Conservation (phyloP, 2,888 invertebrate genomes). For the Cinara cedri region DNA sequence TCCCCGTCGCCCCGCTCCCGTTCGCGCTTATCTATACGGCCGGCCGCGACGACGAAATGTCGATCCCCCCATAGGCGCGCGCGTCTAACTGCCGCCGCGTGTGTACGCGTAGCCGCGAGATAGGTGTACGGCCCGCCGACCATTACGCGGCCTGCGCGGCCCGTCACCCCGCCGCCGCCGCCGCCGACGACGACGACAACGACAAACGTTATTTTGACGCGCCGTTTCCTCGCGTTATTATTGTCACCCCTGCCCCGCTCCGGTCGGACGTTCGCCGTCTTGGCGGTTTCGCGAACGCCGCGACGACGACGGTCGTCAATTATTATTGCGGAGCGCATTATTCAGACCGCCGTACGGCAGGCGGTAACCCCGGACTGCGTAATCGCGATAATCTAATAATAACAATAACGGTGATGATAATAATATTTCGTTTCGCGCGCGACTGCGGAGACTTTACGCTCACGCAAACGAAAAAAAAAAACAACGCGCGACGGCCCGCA, state of each 20-base stretch:
- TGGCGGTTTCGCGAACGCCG: background rate
- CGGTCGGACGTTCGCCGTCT: background rate
- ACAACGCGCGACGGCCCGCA: no score
- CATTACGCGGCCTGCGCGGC: background rate
- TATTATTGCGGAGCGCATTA: no score
- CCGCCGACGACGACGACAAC: background rate
- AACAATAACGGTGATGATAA: no score
- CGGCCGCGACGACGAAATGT: conserved; percentile 42
- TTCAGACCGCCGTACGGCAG: no score
- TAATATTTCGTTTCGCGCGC: no score
- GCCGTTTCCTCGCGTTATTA: background rate
- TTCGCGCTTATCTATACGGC: conserved; percentile 44
- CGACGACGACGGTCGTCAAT: conserved; percentile 10
- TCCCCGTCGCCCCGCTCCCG: conserved; percentile 3
- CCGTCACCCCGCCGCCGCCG: background rate
- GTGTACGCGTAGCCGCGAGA: no score
- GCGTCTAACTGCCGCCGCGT: conserved; percentile 49
- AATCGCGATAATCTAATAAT: no score
- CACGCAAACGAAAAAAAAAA: no score
- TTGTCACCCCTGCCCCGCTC: background rate
- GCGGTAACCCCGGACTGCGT: no score
- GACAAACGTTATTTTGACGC: conserved; percentile 34
- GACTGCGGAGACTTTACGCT: no score
- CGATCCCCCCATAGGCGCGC: conserved; percentile 49
- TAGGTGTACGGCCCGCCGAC: conserved; percentile 10